Base-by-base conservation (phyloP, 1,140 invertebrate genomes). In the Maconellicoccus hirsutus region DNA sequence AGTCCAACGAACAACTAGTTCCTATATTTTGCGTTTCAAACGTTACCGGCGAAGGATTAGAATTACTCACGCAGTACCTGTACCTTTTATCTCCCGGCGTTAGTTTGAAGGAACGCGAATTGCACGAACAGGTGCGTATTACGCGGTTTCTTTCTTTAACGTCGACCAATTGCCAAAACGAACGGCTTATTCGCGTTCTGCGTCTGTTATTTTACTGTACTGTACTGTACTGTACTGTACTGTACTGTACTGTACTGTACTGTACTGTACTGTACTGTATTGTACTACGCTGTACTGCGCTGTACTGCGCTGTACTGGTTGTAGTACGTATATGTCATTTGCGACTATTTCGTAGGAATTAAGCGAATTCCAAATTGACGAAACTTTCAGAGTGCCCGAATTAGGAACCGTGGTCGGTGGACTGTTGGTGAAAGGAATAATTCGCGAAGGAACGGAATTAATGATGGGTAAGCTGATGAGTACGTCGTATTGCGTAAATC, bases 1-100 rank as follows among this genome's bases (percentile, higher is more conserved):
- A 86, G 73, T 79, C 84, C 21, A 83, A 83, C 8, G 82, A 84
- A 29, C 85, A 87, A 70, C 82, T 89, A 70, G 86, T 92, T 59
- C 93, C 96, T 10, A 90, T 98, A 74, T 95, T 98, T 78, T 87
- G 86, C 69, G 88, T 97, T n/a, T 98, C 94, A n/a, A 93, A 90
- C 78, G 94, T 98, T 0, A 93, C 87, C 16, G 96, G 96, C 1
- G 83, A 86, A 70, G 93, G 94, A 10, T 80, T 96, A 1, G 85
- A 89, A 74, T 81, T 90, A 29, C 81, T 96, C 1, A 90, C 90
- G 71, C 87, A 85, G 70, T 95, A 94, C 79, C 80, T 94, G 19
- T 84, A 89, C 78, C 80, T 87, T 39, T 76, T 91, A 6, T 88
- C 91, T 22, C 89, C 89, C 8, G 84, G 85, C 39, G 82, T 87